Evolutionary conservation across 2,888 invertebrate species (phyloP).

Genomic region (Thereva nobilitata): DNA sequence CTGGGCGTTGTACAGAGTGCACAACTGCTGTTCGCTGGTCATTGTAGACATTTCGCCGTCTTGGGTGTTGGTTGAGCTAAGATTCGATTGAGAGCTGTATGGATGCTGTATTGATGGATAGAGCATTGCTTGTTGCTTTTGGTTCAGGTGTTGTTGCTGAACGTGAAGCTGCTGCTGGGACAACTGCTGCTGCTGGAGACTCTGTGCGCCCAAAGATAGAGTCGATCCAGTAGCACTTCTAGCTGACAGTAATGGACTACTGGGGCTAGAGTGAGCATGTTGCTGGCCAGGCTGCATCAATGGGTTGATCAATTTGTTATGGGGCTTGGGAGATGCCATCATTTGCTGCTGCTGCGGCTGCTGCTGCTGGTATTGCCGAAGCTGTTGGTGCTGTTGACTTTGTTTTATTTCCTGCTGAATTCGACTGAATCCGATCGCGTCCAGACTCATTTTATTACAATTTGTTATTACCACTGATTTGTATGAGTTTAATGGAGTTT

Average conservation of each 20-base stretch:
- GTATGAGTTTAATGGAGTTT: too few relatives aligned
- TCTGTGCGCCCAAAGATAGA: conserved; percentile 1
- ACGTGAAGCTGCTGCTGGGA: conserved; percentile 34
- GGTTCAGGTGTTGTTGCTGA: conserved; percentile 22
- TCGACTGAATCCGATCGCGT: neutral
- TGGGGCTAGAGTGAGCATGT: conserved; percentile 45
- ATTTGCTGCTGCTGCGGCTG: conserved; percentile 21
- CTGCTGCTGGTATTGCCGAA: neutral
- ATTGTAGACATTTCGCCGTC: conserved; percentile 44
- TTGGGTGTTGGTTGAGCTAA: conserved; percentile 14
- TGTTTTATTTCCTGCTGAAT: too few relatives aligned
- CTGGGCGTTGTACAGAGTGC: conserved; percentile 57
- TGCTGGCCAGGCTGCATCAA: conserved; percentile 37
- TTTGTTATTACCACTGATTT: neutral
- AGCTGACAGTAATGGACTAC: conserved; percentile 41
- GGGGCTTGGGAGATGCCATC: conserved; percentile 43
- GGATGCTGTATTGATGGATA: conserved; percentile 22
- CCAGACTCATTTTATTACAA: conserved; percentile 5
- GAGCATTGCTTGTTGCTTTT: conserved; percentile 32
- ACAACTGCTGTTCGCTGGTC: conserved; percentile 53
- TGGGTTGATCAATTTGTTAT: conserved; percentile 41
- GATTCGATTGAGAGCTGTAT: conserved; percentile 29
- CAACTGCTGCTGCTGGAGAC: conserved; percentile 26
- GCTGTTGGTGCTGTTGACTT: neutral
- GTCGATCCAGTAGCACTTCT: conserved; percentile 22